Evolutionary conservation across 2,888 invertebrate genomes (phyloP).

Genomic region (Coelopa pilipes): DNA sequence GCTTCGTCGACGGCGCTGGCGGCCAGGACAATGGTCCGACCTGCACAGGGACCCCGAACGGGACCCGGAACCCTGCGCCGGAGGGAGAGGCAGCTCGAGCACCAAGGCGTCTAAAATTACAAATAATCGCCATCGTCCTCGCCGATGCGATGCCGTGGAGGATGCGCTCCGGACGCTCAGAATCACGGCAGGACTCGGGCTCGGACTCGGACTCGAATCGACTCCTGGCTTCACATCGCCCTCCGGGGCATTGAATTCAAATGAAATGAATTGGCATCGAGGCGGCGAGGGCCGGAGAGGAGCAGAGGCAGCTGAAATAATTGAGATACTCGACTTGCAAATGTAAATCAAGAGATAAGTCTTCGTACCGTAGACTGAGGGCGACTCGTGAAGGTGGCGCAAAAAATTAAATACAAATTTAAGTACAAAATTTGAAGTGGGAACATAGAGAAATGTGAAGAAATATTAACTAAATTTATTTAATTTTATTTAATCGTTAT

Average conservation of each 20-base stretch:
- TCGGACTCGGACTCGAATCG: too few relatives aligned
- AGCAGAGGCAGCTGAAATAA: constrained; percentile 62
- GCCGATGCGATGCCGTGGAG: constrained; percentile 7
- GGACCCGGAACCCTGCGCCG: neutral
- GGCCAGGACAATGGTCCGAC: constrained; percentile 30
- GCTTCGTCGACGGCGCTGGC: constrained; percentile 24
- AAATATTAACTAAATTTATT: too few relatives aligned
- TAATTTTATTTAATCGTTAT: too few relatives aligned
- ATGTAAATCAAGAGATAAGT: constrained; percentile 50
- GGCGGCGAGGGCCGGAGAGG: constrained; percentile 8
- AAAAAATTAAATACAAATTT: neutral
- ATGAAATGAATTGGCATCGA: constrained; percentile 34
- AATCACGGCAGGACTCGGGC: too few relatives aligned
- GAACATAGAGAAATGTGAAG: neutral
- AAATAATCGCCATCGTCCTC: constrained; percentile 59
- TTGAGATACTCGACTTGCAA: constrained; percentile 55
- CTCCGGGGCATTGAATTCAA: constrained; percentile 13
- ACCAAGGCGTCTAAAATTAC: constrained; percentile 64
- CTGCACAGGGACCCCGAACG: constrained; percentile 36
- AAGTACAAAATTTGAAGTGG: neutral
- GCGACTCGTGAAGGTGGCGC: neutral
- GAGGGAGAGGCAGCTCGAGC: constrained; percentile 45
- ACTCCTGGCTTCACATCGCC: neutral
- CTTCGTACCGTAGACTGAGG: constrained; percentile 37
- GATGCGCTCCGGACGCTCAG: too few relatives aligned